A percentile compares a stretch with the other conserved stretches of the same genome.
Conservation (phyloP, 2,888 invertebrate species). For the Cantharis flavilabris region DNA sequence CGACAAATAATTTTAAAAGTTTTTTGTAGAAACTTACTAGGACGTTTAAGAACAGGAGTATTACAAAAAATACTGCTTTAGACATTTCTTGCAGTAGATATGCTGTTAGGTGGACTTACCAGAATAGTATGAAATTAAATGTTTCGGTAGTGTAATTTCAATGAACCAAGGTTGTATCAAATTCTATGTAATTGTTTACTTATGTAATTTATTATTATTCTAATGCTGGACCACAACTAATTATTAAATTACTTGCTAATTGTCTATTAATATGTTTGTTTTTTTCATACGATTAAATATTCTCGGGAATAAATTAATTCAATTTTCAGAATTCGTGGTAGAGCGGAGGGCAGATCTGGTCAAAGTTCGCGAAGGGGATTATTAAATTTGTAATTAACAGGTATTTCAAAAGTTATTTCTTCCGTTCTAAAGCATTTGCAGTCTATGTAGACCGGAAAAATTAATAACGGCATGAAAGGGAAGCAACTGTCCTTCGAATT, state of each 20-base stretch:
- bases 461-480: too few species aligned
- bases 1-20: background rate
- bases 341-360: too few species aligned
- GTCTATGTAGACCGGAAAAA: too few species aligned
- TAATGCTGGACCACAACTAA: background rate
- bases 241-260: background rate
- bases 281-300: background rate
- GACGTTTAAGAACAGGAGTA: background rate
- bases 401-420: too few species aligned
- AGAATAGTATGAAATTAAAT: background rate
- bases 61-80: background rate
- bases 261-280: background rate
- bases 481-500: too few species aligned
- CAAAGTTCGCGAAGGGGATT: too few species aligned
- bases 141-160: conserved; percentile 5
- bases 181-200: conserved; percentile 10
- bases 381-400: too few species aligned
- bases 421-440: too few species aligned
- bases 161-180: conserved; percentile 9
- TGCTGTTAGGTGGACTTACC: background rate
- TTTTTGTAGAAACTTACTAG: background rate
- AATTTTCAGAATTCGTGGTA: too few species aligned
- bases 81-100: background rate
- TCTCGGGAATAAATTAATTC: background rate
- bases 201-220: background rate